Evolutionary conservation across 2,797 vertebrate species (phyloP).

Genomic region (Acanthurus tractus): DNA sequence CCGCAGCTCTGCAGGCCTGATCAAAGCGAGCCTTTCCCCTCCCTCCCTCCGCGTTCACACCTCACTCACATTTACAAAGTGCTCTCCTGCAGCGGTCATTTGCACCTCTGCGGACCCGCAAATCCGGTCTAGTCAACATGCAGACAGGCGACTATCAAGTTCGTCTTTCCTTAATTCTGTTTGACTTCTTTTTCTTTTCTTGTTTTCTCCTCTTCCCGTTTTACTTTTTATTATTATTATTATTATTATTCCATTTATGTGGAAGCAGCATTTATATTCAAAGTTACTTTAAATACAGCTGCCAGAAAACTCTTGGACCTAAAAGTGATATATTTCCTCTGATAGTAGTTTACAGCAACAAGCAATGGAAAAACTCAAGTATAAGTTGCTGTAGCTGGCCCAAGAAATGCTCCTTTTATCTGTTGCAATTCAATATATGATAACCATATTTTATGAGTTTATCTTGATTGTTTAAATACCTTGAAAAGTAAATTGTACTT

Average conservation of each 20-base stretch:
- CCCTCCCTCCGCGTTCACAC: slow-evolving; percentile 67
- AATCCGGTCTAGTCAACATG: slow-evolving; percentile 70
- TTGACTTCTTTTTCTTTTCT: neutral
- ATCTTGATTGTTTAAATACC: neutral
- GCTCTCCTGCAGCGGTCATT: slow-evolving; percentile 53
- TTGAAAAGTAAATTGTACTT: too few relatives aligned
- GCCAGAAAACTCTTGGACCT: neutral
- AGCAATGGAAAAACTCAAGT: neutral
- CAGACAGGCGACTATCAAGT: slow-evolving; percentile 11
- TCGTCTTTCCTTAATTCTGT: neutral
- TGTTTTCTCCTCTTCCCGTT: too few relatives aligned
- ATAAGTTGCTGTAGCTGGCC: neutral
- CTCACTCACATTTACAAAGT: slow-evolving; percentile 45
- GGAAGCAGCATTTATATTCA: neutral
- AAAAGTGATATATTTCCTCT: neutral
- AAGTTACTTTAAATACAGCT: neutral
- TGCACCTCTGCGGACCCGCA: slow-evolving; percentile 67
- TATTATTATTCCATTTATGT: neutral
- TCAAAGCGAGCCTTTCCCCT: slow-evolving; percentile 71
- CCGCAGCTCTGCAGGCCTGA: slow-evolving; percentile 50
- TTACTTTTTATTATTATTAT: too few relatives aligned
- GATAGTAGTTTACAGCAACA: neutral
- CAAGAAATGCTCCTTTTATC: neutral
- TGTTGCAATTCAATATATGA: neutral
- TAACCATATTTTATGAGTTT: neutral